phyloP scores from a whole-genome alignment of 1,140 invertebrate species.

The Drosophila subobscura region DNA sequence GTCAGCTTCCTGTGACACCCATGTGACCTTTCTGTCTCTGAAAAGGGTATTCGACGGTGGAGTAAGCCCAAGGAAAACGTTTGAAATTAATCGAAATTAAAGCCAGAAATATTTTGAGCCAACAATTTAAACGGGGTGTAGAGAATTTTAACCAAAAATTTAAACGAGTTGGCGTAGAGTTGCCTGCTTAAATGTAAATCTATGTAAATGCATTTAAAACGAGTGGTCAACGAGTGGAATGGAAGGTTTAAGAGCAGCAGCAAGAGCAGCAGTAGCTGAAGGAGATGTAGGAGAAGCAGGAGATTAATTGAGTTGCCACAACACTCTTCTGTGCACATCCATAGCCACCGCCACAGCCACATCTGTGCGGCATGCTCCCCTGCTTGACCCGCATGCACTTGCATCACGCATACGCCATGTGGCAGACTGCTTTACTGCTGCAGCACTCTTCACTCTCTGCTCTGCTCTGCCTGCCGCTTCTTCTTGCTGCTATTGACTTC shows the following conservation, averaged over 20 bases:
- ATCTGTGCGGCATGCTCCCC: background rate
- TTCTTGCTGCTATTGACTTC: slow-evolving; percentile 28
- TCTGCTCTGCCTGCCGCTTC: too few relatives aligned
- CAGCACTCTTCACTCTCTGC: background rate
- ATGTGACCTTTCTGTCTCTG: too few relatives aligned
- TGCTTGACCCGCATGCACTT: slow-evolving; percentile 6
- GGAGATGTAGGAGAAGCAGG: background rate
- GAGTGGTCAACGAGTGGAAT: slow-evolving; percentile 19
- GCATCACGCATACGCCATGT: slow-evolving; percentile 48
- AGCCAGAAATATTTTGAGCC: too few relatives aligned
- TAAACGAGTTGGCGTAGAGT: background rate
- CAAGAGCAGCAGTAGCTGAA: too few relatives aligned
- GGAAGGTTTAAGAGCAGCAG: slow-evolving; percentile 4
- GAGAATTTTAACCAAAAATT: slow-evolving; percentile 2
- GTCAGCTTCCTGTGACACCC: too few relatives aligned
- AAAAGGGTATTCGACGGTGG: too few relatives aligned
- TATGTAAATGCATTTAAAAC: slow-evolving; percentile 50
- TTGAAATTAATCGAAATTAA: slow-evolving; percentile 11
- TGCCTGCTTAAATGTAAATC: slow-evolving; percentile 37
- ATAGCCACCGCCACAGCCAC: slow-evolving; percentile 11
- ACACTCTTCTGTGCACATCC: background rate
- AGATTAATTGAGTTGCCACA: slow-evolving; percentile 70
- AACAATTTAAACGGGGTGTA: slow-evolving; percentile 6
- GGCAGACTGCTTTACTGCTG: background rate
- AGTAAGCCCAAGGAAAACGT: too few relatives aligned